Conservation (phyloP, 2,888 invertebrate species). For the Pasiphila rectangulata region DNA sequence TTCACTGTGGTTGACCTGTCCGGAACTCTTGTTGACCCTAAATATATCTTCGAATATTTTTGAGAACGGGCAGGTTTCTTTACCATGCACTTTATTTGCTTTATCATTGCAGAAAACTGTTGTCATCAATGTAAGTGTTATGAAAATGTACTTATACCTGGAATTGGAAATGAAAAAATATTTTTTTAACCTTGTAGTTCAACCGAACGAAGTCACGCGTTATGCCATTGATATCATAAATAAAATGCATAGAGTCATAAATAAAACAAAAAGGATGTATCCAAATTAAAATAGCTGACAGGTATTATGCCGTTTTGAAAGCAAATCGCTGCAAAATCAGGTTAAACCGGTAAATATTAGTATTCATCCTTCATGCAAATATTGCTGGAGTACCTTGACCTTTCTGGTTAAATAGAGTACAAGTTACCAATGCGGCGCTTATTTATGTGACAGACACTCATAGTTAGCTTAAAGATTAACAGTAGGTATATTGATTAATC, state of each 20-base stretch:
- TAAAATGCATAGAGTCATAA: no score
- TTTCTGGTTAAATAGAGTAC: conserved; percentile 10
- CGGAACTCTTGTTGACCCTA: conserved; percentile 57
- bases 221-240: no score
- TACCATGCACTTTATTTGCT: conserved; percentile 33
- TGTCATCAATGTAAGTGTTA: conserved; percentile 39
- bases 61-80: conserved; percentile 63
- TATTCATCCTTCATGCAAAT: conserved; percentile 16
- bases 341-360: conserved; percentile 16
- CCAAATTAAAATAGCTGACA: no score
- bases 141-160: conserved; percentile 57
- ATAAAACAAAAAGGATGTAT: not conserved
- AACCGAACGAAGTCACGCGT: no score
- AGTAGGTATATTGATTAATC: no score
- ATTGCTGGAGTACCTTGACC: conserved; percentile 18
- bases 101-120: conserved; percentile 37
- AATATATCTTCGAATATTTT: conserved; percentile 73
- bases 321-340: conserved; percentile 5
- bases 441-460: conserved; percentile 6
- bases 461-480: no score
- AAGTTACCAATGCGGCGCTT: conserved; percentile 5
- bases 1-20: conserved; percentile 58
- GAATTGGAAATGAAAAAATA: conserved; percentile 6
- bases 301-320: not conserved
- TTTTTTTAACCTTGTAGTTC: no score